A percentile compares a stretch with the other conserved stretches of the same genome.
These are phyloP conservation scores for Arizona elegans DNA, from an alignment of 2,113 vertebrate genomes.

Conservation along the genomic window DNA sequence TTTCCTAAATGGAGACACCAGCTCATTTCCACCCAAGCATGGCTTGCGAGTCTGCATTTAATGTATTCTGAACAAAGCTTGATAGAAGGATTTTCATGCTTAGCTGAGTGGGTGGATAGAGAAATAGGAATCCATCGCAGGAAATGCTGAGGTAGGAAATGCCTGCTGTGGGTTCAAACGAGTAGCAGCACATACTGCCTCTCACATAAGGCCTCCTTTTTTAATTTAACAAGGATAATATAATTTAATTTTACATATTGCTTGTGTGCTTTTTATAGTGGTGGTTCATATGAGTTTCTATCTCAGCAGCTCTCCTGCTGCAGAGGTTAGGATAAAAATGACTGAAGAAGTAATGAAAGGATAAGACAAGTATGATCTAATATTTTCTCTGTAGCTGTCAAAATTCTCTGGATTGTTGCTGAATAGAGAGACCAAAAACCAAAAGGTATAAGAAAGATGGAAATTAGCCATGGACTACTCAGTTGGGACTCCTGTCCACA, in stretches of 20 bases:
- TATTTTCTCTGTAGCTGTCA: not conserved
- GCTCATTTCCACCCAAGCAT: too few species aligned
- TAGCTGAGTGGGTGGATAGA: not conserved
- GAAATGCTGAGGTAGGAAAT: not conserved
- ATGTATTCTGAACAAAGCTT: not conserved
- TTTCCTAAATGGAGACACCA: not conserved
- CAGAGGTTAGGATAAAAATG: slow-evolving; percentile 7
- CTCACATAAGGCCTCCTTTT: not conserved
- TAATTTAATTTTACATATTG: slow-evolving; percentile 12
- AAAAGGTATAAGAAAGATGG: not conserved
- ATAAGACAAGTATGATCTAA: not conserved
- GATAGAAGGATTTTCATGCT: not conserved
- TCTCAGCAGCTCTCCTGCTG: not conserved
- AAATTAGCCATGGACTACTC: not conserved
- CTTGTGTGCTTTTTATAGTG: not conserved
- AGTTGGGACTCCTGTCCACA: not conserved
- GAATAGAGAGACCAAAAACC: not conserved
- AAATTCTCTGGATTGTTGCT: not conserved
- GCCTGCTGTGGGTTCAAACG: not conserved
- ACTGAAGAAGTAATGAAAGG: not conserved
- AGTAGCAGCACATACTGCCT: not conserved
- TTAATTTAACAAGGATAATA: not conserved
- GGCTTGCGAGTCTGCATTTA: not conserved
- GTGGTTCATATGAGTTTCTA: not conserved
- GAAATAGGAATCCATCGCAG: not conserved